Evolutionary conservation across 2,888 invertebrate species (phyloP), one percentile per base, ranked within the genome.

Genomic region (Pediacus dermestoides): DNA sequence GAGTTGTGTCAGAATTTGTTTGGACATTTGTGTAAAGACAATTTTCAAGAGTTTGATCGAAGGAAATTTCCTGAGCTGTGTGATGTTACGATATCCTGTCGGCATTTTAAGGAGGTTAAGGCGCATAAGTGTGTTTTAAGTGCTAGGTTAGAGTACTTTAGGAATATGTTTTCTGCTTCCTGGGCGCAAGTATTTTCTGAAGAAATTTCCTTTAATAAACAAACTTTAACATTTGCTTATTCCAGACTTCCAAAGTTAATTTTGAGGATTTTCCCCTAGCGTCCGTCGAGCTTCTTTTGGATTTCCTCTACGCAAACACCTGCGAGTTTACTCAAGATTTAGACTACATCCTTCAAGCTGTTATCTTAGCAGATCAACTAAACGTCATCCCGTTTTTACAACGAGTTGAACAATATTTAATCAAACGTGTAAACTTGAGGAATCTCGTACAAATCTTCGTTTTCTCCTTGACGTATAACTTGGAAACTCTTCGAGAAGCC

Each of bases 61-160:
- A 40, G 34, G 7, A 42, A 46, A 16, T 57, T 56, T 32, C 54
- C 63, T 4, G 59, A 69, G 14, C 55, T 70, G 9, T 61, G 57
- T 37, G 71, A 73, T 48, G 61, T 71, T 4, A 46, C 48, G 3
- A 53, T 73, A 7, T 58, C 57, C 37, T 64, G 67, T 45, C 61
- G 61, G 27, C 67, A 68, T 47, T 60, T 61, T 2, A 54, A 53
- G 14, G 50, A 52, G 26, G 64, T 88, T 12, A 65, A 73, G 1
- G 89, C 87, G 0, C 91, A 92, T 63, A 85, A 82, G 58, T 91
- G 89, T 60, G 71, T 92, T n/a, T 67, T 92, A 10, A 81, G 83
- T 0, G 82, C 88, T 0, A 70, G 89, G 16, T 70, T 87, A n/a
- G 89, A 91, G 48, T 92, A 91, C 67, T 92, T 92, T 63, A 78